These are phyloP conservation scores for Tenualosa ilisha DNA, from an alignment of 2,797 vertebrate species.

Conservation along the genomic window DNA sequence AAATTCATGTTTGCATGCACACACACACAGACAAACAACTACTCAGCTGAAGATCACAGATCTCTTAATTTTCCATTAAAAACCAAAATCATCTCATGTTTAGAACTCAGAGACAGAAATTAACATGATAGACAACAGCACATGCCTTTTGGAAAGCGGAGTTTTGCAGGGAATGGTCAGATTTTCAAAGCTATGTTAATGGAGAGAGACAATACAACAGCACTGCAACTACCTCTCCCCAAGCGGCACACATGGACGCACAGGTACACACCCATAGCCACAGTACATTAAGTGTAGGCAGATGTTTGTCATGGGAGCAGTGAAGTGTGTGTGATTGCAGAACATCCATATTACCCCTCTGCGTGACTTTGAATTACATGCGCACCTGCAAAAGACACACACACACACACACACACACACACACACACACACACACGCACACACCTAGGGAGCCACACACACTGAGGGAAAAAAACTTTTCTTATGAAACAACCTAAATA, in stretches of 20 bases:
- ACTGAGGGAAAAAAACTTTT: not conserved
- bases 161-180: not conserved
- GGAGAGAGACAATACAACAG: not conserved
- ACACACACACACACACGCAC: not conserved
- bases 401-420: constrained; percentile 1
- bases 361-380: not conserved
- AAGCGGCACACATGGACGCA: not conserved
- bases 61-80: not conserved
- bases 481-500: not conserved
- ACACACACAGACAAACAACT: not conserved
- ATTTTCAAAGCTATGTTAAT: not conserved
- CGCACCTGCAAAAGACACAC: not conserved
- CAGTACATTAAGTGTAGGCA: constrained; percentile 3
- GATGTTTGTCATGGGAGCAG: not conserved
- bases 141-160: not conserved
- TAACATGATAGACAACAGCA: not conserved
- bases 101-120: not conserved
- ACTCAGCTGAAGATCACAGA: not conserved
- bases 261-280: constrained; percentile 11
- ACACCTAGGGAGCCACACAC: not conserved
- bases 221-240: no score
- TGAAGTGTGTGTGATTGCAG: constrained; percentile 31
- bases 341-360: not conserved
- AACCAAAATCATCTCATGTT: not conserved
- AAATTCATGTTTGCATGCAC: no score